Base-by-base conservation (phyloP, 1,140 invertebrate genomes). In the Calephelis virginiensis region DNA sequence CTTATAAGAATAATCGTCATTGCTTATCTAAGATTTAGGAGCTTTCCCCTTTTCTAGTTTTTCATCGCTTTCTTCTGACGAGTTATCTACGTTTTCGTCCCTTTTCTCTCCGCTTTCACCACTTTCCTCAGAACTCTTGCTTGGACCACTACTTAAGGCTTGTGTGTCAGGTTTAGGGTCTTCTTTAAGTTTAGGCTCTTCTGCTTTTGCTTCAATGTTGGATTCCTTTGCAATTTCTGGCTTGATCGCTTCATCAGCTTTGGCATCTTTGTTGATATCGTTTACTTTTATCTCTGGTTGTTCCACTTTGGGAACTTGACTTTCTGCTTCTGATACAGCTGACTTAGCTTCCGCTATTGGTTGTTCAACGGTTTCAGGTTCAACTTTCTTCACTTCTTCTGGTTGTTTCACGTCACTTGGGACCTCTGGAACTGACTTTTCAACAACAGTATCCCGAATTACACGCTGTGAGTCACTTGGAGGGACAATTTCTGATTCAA, bases 381-480 rank as follows among this genome's bases (percentile, higher is more conserved):
- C 59, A 64, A 73, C 75, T 50, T 60, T 67, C 48, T 75, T 73
- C 61, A 61, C 69, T 47, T 62, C 65, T 49, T 73, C 70, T 38
- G 64, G 43, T 11, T 68, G 37, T 38, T 59, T 37, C 7, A 59
- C 53, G 37, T 56, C 53, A 17, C 50, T 53, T 28, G 50, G 40
- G 37, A 11, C 43, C 13, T 75, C 72, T 45, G 66, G 46, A 10
- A 67, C 70, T 70, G 71, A 61, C 14, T 78, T 85, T 45, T 83
- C 84, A 50, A 85, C 83, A 40, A 82, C 75, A 7, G 86, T 82
- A n/a, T 87, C 84, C 45, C 86, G 80, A 56, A 89, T 78, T 56
- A 89, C 81, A 43, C 85, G 76, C 12, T 82, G 74, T 28, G 76
- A 73, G 28, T 86, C 82, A 10, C 80, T 77, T 13, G 59, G 59